Evolutionary conservation across 2,797 vertebrate species (phyloP).

Genomic region (Falco novaeseelandiae): DNA sequence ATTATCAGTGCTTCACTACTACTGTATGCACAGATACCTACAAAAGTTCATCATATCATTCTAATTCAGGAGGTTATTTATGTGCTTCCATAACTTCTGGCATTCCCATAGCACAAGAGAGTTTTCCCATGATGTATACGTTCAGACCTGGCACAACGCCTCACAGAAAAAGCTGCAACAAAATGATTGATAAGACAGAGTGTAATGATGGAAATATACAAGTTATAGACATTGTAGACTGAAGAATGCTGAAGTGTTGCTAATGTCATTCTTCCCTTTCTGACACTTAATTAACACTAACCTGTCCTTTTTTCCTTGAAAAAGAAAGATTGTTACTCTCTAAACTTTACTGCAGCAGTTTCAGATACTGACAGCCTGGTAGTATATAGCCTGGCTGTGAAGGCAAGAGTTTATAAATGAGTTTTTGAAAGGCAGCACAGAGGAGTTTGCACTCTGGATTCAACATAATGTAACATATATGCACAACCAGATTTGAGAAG

Average conservation of each 20-base stretch:
- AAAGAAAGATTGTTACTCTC: neutral
- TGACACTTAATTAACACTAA: neutral
- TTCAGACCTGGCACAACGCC: neutral
- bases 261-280: neutral
- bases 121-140: neutral
- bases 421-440: neutral
- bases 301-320: neutral
- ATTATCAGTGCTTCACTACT: neutral
- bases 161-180: neutral
- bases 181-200: neutral
- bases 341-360: neutral
- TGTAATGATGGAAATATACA: neutral
- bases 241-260: neutral
- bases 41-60: neutral
- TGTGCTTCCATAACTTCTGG: neutral
- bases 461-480: neutral
- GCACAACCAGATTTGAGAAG: neutral
- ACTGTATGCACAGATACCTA: neutral
- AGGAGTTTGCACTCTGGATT: neutral
- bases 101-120: neutral
- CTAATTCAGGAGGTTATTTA: neutral
- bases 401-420: neutral
- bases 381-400: fast-evolving
- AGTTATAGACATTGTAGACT: neutral
- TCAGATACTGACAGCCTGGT: neutral